phyloP scores from a whole-genome alignment of 2,888 invertebrate genomes.

The Limenitis arthemis region DNA sequence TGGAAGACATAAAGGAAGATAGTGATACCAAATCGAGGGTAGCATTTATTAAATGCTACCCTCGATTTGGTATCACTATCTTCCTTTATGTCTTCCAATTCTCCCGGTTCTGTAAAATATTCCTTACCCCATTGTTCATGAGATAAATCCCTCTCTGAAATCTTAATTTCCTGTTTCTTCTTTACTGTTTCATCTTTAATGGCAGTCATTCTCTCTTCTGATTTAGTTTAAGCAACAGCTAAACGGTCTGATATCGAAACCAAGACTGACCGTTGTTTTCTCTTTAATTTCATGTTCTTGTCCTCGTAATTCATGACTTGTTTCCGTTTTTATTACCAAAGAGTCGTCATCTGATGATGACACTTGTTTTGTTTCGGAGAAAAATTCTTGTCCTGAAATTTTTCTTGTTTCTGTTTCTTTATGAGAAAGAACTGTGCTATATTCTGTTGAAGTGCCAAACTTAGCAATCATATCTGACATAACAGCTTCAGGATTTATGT shows the following conservation, averaged over 20 bases:
- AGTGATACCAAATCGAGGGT: conserved; percentile 52
- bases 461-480: conserved; percentile 62
- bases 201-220: conserved; percentile 66
- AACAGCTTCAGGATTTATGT: conserved; percentile 51
- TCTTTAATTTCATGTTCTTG: conserved; percentile 66
- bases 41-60: conserved; percentile 55
- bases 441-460: conserved; percentile 48
- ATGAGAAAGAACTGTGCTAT: conserved; percentile 60
- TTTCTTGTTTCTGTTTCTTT: conserved; percentile 66
- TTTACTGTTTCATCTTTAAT: conserved; percentile 63
- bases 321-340: conserved; percentile 61
- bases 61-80: conserved; percentile 53
- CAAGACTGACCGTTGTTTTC: conserved; percentile 59
- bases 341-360: conserved; percentile 67
- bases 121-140: conserved; percentile 71
- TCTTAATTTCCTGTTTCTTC: conserved; percentile 65
- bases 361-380: conserved; percentile 61
- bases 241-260: conserved; percentile 63
- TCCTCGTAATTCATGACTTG: conserved; percentile 57
- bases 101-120: conserved; percentile 65
- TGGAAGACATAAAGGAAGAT: conserved; percentile 61
- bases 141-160: conserved; percentile 64
- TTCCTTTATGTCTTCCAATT: conserved; percentile 60
- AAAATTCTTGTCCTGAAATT: conserved; percentile 65
- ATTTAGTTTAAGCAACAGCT: conserved; percentile 59